phyloP scores from a whole-genome alignment of 2,888 invertebrate genomes.

The Matsumyia berberina region DNA sequence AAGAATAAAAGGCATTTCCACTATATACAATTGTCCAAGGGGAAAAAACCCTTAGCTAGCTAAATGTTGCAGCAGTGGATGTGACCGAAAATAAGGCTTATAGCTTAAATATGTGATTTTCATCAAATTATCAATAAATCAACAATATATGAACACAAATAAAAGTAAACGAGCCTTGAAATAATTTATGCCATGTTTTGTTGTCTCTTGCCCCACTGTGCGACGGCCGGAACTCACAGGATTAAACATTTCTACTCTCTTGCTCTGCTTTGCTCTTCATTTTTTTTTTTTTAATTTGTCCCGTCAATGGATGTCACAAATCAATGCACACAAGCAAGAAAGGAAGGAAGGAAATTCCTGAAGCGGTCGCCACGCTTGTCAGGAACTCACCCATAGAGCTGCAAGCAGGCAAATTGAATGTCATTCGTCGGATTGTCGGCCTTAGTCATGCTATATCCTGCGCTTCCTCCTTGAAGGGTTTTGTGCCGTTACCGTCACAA shows the following conservation, averaged over 20 bases:
- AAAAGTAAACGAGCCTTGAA: too few relatives aligned
- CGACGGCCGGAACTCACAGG: slow-evolving; percentile 41
- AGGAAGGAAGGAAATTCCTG: neutral
- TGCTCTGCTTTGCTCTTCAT: slow-evolving; percentile 1
- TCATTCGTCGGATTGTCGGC: slow-evolving; percentile 62
- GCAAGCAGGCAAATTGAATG: slow-evolving; percentile 64
- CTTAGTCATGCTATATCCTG: slow-evolving; percentile 35
- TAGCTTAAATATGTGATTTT: too few relatives aligned
- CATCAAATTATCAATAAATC: too few relatives aligned
- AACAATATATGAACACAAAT: too few relatives aligned
- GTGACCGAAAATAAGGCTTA: too few relatives aligned
- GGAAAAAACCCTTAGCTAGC: too few relatives aligned
- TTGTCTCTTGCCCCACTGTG: too few relatives aligned
- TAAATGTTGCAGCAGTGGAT: too few relatives aligned
- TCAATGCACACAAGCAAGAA: slow-evolving; percentile 52
- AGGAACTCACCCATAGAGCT: slow-evolving; percentile 23
- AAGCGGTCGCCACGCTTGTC: slow-evolving; percentile 14
- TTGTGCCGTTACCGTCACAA: neutral
- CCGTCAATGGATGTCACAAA: slow-evolving; percentile 75
- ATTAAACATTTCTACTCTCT: slow-evolving; percentile 58
- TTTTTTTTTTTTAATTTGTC: slow-evolving; percentile 70
- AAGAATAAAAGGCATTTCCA: too few relatives aligned
- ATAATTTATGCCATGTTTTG: too few relatives aligned
- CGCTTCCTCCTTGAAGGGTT: neutral
- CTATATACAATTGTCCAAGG: too few relatives aligned